phyloP scores from a whole-genome alignment of 2,797 vertebrate species.

The Choloepus didactylus region DNA sequence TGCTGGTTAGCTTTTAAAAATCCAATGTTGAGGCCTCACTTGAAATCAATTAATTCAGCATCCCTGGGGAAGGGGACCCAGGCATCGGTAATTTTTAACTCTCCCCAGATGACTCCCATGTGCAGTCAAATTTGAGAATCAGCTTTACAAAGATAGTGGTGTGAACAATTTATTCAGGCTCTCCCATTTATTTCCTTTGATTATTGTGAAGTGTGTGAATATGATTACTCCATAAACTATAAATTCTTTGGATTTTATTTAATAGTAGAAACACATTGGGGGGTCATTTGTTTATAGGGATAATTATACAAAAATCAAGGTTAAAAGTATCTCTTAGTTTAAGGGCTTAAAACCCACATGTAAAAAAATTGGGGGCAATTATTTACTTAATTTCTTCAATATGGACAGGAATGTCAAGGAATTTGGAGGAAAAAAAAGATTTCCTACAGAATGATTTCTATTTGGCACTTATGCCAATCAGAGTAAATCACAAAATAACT shows the following conservation, averaged over 20 bases:
- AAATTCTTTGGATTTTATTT: not conserved
- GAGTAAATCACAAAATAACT: not conserved
- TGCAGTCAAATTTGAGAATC: not conserved
- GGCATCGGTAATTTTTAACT: not conserved
- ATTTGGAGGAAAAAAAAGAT: not conserved
- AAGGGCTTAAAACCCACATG: not conserved
- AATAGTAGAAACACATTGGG: not conserved
- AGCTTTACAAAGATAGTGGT: not conserved
- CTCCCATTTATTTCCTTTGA: not conserved
- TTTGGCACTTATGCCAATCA: not conserved
- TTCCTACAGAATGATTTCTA: not conserved
- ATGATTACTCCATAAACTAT: not conserved
- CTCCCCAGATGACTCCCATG: not conserved
- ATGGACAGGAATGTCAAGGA: not conserved
- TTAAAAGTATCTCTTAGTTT: not conserved
- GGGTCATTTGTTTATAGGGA: not conserved
- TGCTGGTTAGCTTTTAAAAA: not conserved
- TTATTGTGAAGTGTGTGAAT: not conserved
- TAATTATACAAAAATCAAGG: not conserved
- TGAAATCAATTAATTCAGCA: not conserved
- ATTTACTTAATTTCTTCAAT: not conserved
- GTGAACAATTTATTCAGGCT: not conserved
- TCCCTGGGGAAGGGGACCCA: not conserved
- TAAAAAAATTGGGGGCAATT: not conserved
- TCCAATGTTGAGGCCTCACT: no score